Base-by-base conservation (phyloP, 2,113 vertebrate species). In the Nothocercus julius region DNA sequence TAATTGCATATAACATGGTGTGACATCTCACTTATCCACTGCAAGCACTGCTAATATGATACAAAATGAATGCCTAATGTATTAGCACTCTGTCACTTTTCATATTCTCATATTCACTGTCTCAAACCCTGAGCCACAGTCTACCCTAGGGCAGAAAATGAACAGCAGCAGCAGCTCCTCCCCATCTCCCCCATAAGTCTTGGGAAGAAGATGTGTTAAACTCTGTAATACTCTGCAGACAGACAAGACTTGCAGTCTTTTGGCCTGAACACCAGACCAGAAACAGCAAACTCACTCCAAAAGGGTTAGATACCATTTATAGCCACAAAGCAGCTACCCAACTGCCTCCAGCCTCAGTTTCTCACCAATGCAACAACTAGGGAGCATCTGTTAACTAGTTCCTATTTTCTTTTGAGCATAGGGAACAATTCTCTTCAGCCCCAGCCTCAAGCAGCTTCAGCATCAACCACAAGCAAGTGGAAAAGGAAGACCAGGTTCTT, bases 61-160 rank as follows among this genome's bases (percentile, higher is more conserved):
- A 79, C 92, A 94, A 93, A 95, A 94, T 68, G 89, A 96, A 86
- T 85, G 84, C 79, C 94, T 93, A 18, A 77, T 93, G 80, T 81
- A 94, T 97, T 95, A 96, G 93, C 96, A 94, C 93, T 81, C 90
- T 96, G 96, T 96, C 96, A 93, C 94, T 96, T 92, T 12, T 79
- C 96, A 89, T 95, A 58, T 54, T 62, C 58, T 77, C 38, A 30
- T 38, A 72, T 72, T 82, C 45, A 3, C 81, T 95, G 40, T 77
- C 82, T 94, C 93, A 77, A 83, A 82, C 9, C 68, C 73, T n/a
- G 22, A 82, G 76, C 92, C 74, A 67, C 58, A 51, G 96, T 66
- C 58, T 94, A 49, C 80, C 94, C 88, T 20, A 1, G 59, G 92
- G 94, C 92, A 92, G 73, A 4, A 36, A 88, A 32, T 18, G 68